A percentile compares a stretch with the other conserved stretches of the same genome.
These are phyloP conservation scores for Salvelinus fontinalis DNA, from an alignment of 2,113 vertebrate species.

Conservation along the genomic window DNA sequence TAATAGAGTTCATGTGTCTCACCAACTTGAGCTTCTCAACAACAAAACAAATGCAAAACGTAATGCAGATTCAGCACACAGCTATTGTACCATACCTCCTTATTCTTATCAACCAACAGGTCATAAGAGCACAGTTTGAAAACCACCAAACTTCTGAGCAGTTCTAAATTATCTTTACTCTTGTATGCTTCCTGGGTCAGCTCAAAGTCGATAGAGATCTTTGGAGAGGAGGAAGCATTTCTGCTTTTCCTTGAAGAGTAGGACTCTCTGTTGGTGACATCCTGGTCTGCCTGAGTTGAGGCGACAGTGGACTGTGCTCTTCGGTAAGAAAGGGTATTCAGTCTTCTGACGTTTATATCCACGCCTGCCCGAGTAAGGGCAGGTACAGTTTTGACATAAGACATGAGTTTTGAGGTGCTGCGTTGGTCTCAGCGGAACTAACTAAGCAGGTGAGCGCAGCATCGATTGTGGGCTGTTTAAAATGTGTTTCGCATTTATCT, in stretches of 20 bases:
- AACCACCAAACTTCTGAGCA: slow-evolving; percentile 75
- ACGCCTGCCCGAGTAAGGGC: slow-evolving; percentile 32
- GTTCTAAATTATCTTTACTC: slow-evolving; percentile 80
- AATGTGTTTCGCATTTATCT: too few relatives aligned
- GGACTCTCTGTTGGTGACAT: background rate
- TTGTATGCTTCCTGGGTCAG: slow-evolving; percentile 74
- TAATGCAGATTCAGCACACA: background rate
- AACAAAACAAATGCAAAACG: background rate
- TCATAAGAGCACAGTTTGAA: slow-evolving; percentile 76
- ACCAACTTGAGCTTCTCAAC: too few relatives aligned
- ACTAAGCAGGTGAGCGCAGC: background rate
- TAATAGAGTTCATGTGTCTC: background rate
- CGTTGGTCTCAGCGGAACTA: background rate
- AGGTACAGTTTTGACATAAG: slow-evolving; percentile 40
- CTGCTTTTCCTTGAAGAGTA: slow-evolving; percentile 25
- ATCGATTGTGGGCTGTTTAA: background rate
- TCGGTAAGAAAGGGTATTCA: slow-evolving; percentile 10
- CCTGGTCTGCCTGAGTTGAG: slow-evolving; percentile 18
- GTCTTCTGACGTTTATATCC: slow-evolving; percentile 13
- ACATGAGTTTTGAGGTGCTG: slow-evolving; percentile 44
- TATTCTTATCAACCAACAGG: slow-evolving; percentile 72
- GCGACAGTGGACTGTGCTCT: slow-evolving; percentile 51
- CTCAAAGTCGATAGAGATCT: slow-evolving; percentile 67
- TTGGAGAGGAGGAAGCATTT: slow-evolving; percentile 16
- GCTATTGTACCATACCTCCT: slow-evolving; percentile 65